phyloP scores from a whole-genome alignment of 2,888 invertebrate species.

The Hydrotaea cyrtoneurina region DNA sequence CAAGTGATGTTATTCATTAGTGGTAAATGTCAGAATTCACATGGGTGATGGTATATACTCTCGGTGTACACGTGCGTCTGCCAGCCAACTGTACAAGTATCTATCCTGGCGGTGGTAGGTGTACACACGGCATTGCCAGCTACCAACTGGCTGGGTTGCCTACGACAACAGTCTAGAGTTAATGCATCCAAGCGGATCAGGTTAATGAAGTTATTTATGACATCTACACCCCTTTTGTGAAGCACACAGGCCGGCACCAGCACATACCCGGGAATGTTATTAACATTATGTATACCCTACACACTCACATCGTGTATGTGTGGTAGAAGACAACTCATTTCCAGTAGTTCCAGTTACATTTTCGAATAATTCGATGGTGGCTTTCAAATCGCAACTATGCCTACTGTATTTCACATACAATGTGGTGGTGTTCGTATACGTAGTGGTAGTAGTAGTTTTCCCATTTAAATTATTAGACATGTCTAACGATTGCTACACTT shows the following conservation, averaged over 20 bases:
- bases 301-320: no score
- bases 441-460: neutral
- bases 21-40: conserved; percentile 39
- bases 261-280: neutral
- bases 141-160: no score
- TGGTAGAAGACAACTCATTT: neutral
- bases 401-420: neutral
- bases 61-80: neutral
- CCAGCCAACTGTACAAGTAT: neutral
- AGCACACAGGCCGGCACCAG: neutral
- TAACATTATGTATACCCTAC: neutral
- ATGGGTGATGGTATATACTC: neutral
- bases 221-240: conserved; percentile 40
- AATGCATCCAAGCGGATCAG: conserved; percentile 4
- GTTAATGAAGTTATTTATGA: conserved; percentile 58
- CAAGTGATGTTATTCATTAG: conserved; percentile 55
- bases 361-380: conserved; percentile 3
- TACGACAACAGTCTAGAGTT: neutral
- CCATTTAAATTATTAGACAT: conserved; percentile 20
- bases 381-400: neutral
- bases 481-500: neutral
- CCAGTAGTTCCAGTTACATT: neutral
- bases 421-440: no score
- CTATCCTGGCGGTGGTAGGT: neutral
- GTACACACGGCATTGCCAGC: no score